Base-by-base conservation (phyloP, 2,888 invertebrate species). In the Caenorhabditis angaria region DNA sequence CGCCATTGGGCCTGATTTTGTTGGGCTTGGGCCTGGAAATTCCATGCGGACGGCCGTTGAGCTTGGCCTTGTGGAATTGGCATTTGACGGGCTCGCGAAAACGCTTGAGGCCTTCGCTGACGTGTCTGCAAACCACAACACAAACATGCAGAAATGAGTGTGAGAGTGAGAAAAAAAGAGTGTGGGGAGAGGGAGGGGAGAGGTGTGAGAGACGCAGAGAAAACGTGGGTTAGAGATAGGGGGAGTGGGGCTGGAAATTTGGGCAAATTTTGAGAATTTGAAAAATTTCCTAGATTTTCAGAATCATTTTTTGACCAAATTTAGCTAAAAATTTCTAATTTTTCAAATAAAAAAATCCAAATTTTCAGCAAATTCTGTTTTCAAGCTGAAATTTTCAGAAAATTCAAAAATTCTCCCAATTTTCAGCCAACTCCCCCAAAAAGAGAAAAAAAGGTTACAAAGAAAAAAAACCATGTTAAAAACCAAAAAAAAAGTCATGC, bases 41-140 rank as follows among this genome's bases (percentile, higher is more conserved):
- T n/a, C 65, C 67, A 67, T 14, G 54, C 61, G 1, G 32, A 8
- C 18, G 14, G 10, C 18, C 18, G 41, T 41, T 41, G 41, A 62
- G 57, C 14, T 28, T 22, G 20, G 32, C 54, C 22, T 27, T 28
- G 53, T 8, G 81, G 80, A 28, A 82, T 78, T 35, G 76, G 77
- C 69, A 82, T 71, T 65, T 82, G 82, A 35, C 82, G 82, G 51
- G 80, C 79, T 41, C 82, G 78, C 35, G 77, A 77, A 70, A 77
- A 80, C 41, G 82, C 82, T 51, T 74, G 70, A 47, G 80, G 81
- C 25, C 82, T 22, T 55, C 55, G 53, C 32, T 32, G 41, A 12
- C 18, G 29, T 35, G 6, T 28, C 55, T 56, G 55, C 20, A 56
- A 56, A n/a, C n/a, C 70, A 70, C 66, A 29, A 71, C 71, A 71